These are phyloP conservation scores for Acrocephalus arundinaceus DNA, from an alignment of 2,113 vertebrate species.

Conservation along the genomic window DNA sequence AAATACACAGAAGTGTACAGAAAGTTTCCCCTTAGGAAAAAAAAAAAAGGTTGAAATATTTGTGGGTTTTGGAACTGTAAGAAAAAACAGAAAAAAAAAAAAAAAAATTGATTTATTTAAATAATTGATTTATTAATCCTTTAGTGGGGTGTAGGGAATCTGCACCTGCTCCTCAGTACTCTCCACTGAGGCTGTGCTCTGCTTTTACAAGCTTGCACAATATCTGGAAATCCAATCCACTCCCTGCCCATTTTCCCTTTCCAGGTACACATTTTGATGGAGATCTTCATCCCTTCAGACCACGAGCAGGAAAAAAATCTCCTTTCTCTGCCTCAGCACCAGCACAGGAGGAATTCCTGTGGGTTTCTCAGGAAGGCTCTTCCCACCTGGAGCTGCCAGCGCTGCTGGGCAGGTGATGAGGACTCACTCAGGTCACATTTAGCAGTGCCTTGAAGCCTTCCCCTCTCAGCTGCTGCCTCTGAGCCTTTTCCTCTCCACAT, in stretches of 20 bases:
- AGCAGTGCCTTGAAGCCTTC: not conserved
- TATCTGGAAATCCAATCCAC: not conserved
- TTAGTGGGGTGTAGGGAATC: no score
- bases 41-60: not conserved
- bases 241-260: not conserved
- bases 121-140: not conserved
- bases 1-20: not conserved
- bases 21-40: accelerated
- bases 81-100: not conserved
- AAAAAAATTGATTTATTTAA: not conserved
- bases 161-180: not conserved
- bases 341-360: not conserved
- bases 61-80: not conserved
- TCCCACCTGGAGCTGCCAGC: not conserved
- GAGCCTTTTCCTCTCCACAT: not conserved
- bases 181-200: not conserved
- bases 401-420: not conserved
- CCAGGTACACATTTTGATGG: not conserved
- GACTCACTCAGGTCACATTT: accelerated
- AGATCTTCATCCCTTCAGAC: not conserved
- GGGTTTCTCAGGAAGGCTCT: not conserved
- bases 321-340: not conserved
- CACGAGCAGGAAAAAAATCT: not conserved
- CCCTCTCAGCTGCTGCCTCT: not conserved
- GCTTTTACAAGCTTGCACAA: not conserved